Conservation (phyloP, 2,113 vertebrate species). For the Odontesthes bonariensis region DNA sequence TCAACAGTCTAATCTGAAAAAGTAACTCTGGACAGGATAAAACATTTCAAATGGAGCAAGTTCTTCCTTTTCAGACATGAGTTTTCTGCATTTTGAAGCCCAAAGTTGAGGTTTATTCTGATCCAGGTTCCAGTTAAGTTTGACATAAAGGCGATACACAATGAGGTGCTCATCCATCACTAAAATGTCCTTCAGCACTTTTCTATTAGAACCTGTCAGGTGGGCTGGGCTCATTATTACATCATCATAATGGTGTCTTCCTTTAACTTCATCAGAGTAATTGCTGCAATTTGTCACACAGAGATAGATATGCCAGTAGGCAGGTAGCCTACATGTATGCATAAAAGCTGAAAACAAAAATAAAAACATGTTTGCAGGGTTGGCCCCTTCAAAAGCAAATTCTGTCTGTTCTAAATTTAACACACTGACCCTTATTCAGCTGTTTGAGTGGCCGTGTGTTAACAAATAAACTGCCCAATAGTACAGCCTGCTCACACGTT, state of each 20-base stretch:
- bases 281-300: slow-evolving; percentile 78
- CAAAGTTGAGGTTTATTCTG: slow-evolving; percentile 46
- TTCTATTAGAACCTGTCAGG: slow-evolving; percentile 77
- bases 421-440: too few relatives aligned
- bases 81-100: slow-evolving; percentile 19
- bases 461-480: neutral
- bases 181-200: slow-evolving; percentile 68
- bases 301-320: slow-evolving; percentile 56
- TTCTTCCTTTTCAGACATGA: slow-evolving; percentile 12
- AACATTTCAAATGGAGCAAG: slow-evolving; percentile 24
- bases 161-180: slow-evolving; percentile 70
- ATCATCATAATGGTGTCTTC: slow-evolving; percentile 81
- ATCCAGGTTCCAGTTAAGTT: slow-evolving; percentile 42
- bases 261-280: slow-evolving; percentile 84
- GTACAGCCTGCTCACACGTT: neutral
- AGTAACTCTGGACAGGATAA: slow-evolving; percentile 60
- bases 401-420: neutral
- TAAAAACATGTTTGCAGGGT: neutral
- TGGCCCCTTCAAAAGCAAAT: too few relatives aligned
- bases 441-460: neutral
- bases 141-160: slow-evolving; percentile 55
- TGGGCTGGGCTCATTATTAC: slow-evolving; percentile 75
- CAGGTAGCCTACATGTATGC: slow-evolving; percentile 14
- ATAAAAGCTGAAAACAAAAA: slow-evolving; percentile 3
- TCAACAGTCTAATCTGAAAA: slow-evolving; percentile 36